Base-by-base conservation (phyloP, 2,888 invertebrate species). In the Caenorhabditis sp. region DNA sequence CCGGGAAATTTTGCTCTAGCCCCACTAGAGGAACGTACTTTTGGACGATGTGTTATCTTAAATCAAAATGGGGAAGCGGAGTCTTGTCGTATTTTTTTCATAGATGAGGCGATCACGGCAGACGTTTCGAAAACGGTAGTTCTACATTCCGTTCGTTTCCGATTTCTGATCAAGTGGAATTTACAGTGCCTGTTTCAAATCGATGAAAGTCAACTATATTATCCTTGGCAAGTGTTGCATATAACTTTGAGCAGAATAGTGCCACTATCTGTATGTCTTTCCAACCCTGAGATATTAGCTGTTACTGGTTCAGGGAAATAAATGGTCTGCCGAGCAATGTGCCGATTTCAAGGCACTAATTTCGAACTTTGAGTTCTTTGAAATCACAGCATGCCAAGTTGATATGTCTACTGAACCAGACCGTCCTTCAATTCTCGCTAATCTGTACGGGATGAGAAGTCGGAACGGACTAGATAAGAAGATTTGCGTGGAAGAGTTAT, bases 11-110 rank as follows among this genome's bases (percentile, higher is more conserved):
- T 74, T 30, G 77, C 58, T 30, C 32, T 83, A 45, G 81, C 77
- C 35, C 83, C 81, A 7, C 26, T 79, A 11, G 77, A 66, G 8
- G 74, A 73, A 8, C 32, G 79, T 20, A 48, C 26, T 1, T 79
- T 68, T 30, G 78, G 61, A 13, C 46, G 82, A 53, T 78, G 73
- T 37, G 20, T 77, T 13, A 68, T 82, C 48, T 43, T 81, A 26
- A 77, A 50, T 68, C 35, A 39, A 65, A 39, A 13, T 6, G 9
- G 50, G 2, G 26, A 53, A 1, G 26, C 32, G 11, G n/a, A n/a
- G n/a, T n/a, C n/a, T n/a, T 43, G 37, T 37, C 43, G 43, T 13
- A 45, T 59, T 2, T 66, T 55, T 27, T 73, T 74, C 56, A 63
- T 74, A 20, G 56, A 65, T 24, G 55, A 65, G 2, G 55, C 48